Conservation (phyloP, 2,797 vertebrate species). For the Micromesistius poutassou region DNA sequence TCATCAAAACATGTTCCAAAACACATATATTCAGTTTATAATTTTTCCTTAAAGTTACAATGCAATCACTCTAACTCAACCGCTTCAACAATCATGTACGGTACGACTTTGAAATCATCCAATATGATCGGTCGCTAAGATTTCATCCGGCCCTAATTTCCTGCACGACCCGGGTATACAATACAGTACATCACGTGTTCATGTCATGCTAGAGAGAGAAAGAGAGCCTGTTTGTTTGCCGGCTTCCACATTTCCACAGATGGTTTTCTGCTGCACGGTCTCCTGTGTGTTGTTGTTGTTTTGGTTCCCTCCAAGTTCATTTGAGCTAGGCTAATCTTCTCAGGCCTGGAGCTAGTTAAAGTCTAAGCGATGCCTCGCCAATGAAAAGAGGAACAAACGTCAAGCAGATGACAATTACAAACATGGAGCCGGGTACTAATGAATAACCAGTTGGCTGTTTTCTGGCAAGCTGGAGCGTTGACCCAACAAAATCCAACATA, state of each 20-base stretch:
- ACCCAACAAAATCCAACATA: slow-evolving; percentile 34
- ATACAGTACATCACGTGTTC: not conserved
- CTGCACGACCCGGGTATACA: not conserved
- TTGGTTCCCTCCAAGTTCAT: not conserved
- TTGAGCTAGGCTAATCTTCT: not conserved
- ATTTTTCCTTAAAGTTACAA: not conserved
- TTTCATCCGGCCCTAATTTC: not conserved
- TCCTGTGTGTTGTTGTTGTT: slow-evolving; percentile 1
- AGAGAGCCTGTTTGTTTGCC: not conserved
- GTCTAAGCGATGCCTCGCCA: not conserved
- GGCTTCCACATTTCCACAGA: not conserved
- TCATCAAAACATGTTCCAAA: not conserved
- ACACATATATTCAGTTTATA: not conserved
- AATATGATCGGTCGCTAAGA: not conserved
- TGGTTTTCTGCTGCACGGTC: not conserved
- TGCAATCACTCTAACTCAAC: not conserved
- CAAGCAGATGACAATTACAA: not conserved
- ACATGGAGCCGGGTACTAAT: not conserved
- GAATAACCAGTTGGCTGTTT: slow-evolving; percentile 8
- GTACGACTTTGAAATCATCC: not conserved
- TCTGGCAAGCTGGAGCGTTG: slow-evolving; percentile 7
- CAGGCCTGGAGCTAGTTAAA: not conserved
- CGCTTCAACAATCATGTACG: not conserved
- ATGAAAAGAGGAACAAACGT: not conserved
- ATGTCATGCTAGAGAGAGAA: not conserved